phyloP scores from a whole-genome alignment of 2,888 invertebrate genomes.

The Zhuqinia jingwanae region DNA sequence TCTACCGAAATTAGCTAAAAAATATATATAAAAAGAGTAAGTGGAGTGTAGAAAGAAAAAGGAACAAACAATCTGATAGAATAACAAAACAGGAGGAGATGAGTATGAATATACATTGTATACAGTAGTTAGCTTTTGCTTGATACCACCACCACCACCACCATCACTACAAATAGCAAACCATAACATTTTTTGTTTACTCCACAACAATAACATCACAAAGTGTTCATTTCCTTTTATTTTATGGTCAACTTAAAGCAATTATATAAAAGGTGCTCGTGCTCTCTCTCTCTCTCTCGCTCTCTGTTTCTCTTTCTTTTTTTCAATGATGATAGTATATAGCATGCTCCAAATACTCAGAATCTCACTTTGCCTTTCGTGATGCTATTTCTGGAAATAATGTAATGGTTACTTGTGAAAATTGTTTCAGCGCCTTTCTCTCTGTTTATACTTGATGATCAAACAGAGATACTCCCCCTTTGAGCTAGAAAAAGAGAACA shows the following conservation, averaged over 20 bases:
- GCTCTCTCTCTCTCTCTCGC: too few species aligned
- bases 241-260: conserved; percentile 59
- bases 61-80: background rate
- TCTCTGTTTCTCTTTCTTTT: too few species aligned
- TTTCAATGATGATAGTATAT: too few species aligned
- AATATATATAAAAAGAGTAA: background rate
- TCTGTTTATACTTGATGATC: conserved; percentile 40
- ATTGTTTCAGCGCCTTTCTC: conserved; percentile 48
- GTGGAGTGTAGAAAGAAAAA: background rate
- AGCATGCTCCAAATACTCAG: background rate
- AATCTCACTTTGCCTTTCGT: background rate
- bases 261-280: conserved; percentile 48
- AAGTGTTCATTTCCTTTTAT: conserved; percentile 53
- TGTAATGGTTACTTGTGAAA: conserved; percentile 46
- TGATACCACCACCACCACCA: too few species aligned
- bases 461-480: conserved; percentile 35
- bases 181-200: conserved; percentile 8
- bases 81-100: background rate
- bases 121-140: too few species aligned
- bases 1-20: conserved; percentile 41
- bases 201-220: conserved; percentile 35
- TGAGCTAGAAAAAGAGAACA: background rate
- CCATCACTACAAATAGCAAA: background rate
- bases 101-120: too few species aligned
- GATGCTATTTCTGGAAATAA: conserved; percentile 37